These are phyloP conservation scores for Dipodomys spectabilis DNA, from an alignment of 2,113 vertebrate species.

Conservation along the genomic window DNA sequence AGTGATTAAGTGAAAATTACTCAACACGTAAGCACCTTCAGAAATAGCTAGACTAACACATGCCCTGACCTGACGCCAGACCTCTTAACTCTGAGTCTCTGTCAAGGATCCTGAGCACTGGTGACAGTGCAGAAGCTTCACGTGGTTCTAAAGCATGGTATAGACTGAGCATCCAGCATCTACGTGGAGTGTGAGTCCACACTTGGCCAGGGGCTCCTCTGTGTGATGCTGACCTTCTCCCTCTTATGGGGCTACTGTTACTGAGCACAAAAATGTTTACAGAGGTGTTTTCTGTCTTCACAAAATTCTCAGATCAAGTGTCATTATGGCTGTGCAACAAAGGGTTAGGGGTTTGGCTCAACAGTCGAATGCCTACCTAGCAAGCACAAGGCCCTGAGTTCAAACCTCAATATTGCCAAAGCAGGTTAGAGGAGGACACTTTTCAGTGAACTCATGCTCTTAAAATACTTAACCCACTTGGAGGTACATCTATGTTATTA, in stretches of 20 bases:
- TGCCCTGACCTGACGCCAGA: background rate
- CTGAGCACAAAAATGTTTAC: background rate
- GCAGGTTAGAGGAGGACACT: too few relatives aligned
- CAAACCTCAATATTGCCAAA: too few relatives aligned
- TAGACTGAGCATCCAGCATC: fast-evolving
- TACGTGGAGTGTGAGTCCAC: background rate
- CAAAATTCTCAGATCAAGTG: background rate
- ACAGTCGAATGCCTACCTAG: too few relatives aligned
- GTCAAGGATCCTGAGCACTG: background rate
- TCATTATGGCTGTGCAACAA: background rate
- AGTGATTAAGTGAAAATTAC: background rate
- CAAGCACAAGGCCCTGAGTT: too few relatives aligned
- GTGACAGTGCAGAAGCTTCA: background rate
- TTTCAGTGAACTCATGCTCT: background rate
- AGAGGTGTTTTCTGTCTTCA: background rate
- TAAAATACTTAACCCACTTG: conserved; percentile 1
- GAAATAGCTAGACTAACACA: background rate
- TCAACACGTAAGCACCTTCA: background rate
- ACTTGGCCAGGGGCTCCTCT: background rate
- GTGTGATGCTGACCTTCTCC: background rate
- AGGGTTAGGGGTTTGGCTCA: too few relatives aligned
- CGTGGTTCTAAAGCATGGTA: fast-evolving
- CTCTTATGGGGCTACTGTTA: background rate
- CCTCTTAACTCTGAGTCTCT: too few relatives aligned
- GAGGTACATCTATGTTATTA: background rate